These are phyloP conservation scores for Drosophila longiperda DNA, from an alignment of 2,888 invertebrate species.

Conservation along the genomic window DNA sequence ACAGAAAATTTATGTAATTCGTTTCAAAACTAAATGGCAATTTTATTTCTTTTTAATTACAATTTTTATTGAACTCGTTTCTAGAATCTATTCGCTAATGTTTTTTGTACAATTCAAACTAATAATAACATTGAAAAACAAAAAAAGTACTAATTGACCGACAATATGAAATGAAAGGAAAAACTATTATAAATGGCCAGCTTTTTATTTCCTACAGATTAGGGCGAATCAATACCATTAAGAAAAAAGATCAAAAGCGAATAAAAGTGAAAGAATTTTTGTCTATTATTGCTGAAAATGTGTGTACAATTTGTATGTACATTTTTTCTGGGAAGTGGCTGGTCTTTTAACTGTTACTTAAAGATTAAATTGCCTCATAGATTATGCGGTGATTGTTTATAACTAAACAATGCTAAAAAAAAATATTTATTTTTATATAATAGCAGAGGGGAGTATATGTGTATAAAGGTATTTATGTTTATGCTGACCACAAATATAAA, in stretches of 20 bases:
- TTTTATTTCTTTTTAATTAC: slow-evolving; percentile 6
- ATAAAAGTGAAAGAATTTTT: slow-evolving; percentile 15
- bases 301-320: slow-evolving; percentile 4
- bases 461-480: slow-evolving; percentile 16
- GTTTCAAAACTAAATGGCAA: not conserved
- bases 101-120: slow-evolving; percentile 6
- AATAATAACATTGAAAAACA: slow-evolving; percentile 20
- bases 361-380: slow-evolving; percentile 54
- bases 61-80: not conserved
- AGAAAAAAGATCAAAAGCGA: slow-evolving; percentile 48
- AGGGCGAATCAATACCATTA: slow-evolving; percentile 18
- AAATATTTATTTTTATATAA: not conserved
- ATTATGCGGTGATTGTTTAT: slow-evolving; percentile 50
- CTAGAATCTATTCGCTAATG: not conserved
- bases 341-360: slow-evolving; percentile 38
- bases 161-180: slow-evolving; percentile 9
- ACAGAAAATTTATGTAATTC: not conserved
- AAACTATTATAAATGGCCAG: not conserved
- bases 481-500: slow-evolving; percentile 18
- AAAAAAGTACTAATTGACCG: slow-evolving; percentile 28
- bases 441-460: not conserved
- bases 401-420: not conserved
- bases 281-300: slow-evolving; percentile 15
- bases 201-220: slow-evolving; percentile 31
- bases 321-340: slow-evolving; percentile 40